Conservation (phyloP, 2,888 invertebrate genomes). For the Stenchaetothrips biformis region DNA sequence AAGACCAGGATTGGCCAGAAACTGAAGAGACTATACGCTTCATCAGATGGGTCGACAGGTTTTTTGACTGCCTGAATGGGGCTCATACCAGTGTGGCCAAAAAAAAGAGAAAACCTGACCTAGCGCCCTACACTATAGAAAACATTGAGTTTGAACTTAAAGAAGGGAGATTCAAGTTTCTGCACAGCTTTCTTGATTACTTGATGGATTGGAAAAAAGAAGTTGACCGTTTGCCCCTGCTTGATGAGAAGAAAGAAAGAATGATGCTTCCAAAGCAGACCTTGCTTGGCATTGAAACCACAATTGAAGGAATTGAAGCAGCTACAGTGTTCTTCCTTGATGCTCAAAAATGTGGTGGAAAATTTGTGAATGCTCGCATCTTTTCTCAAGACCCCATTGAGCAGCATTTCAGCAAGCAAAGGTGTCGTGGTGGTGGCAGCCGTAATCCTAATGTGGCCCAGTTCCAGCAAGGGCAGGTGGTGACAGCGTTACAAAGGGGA, state of each 20-base stretch:
- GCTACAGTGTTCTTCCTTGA: not conserved
- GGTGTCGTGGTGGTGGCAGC: not conserved
- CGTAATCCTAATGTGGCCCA: too few species aligned
- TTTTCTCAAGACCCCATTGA: not conserved
- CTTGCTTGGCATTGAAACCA: not conserved
- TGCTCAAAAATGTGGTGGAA: not conserved
- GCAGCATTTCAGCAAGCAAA: not conserved
- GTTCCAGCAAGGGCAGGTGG: not conserved
- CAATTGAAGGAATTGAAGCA: not conserved
- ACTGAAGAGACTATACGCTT: not conserved
- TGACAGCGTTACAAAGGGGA: not conserved
- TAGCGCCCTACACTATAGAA: not conserved
- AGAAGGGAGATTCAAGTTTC: not conserved
- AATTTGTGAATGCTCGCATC: not conserved
- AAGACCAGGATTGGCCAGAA: not conserved
- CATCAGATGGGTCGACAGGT: not conserved
- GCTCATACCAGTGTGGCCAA: too few species aligned
- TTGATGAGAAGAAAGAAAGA: not conserved
- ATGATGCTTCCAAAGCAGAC: not conserved
- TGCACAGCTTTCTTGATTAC: not conserved
- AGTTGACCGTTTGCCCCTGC: not conserved
- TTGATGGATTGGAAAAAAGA: not conserved
- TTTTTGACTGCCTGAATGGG: slow-evolving; percentile 9
- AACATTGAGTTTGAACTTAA: not conserved
- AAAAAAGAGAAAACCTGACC: not conserved